A percentile compares a stretch with the other conserved stretches of the same genome.
Evolutionary conservation across 2,797 vertebrate species (phyloP).

Genomic region (Cyprinella venusta): DNA sequence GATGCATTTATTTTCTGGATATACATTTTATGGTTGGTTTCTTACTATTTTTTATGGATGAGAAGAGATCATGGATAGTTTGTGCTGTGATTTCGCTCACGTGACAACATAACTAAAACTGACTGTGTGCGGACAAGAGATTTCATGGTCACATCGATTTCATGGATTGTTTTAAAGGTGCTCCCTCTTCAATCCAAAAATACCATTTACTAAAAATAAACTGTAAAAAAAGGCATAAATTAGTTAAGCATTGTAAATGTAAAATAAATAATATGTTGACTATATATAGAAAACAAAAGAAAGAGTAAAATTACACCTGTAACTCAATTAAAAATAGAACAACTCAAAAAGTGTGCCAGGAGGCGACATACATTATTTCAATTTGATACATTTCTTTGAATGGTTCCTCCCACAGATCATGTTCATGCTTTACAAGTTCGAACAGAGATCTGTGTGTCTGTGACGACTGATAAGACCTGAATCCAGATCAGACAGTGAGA

Average conservation of each 20-base stretch:
- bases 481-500: conserved; percentile 54
- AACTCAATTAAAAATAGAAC: not conserved
- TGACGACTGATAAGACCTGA: conserved; percentile 52
- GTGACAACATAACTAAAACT: conserved; percentile 9
- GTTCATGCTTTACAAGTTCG: conserved; percentile 50
- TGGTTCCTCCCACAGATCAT: conserved; percentile 32
- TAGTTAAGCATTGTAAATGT: not conserved
- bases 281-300: not conserved
- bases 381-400: conserved; percentile 48
- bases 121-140: not conserved
- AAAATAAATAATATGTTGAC: not conserved
- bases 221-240: not conserved
- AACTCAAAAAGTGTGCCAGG: not conserved
- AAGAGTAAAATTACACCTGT: not conserved
- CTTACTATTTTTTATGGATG: not conserved
- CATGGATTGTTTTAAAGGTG: not conserved
- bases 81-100: not conserved
- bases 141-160: not conserved
- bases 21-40: conserved; percentile 1
- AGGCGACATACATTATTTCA: conserved; percentile 12
- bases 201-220: not conserved
- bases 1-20: conserved; percentile 4
- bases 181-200: not conserved
- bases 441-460: conserved; percentile 48
- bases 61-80: not conserved